A percentile compares a stretch with the other conserved stretches of the same genome.
phyloP scores from a whole-genome alignment of 2,888 invertebrate species.

The Phania funesta region DNA sequence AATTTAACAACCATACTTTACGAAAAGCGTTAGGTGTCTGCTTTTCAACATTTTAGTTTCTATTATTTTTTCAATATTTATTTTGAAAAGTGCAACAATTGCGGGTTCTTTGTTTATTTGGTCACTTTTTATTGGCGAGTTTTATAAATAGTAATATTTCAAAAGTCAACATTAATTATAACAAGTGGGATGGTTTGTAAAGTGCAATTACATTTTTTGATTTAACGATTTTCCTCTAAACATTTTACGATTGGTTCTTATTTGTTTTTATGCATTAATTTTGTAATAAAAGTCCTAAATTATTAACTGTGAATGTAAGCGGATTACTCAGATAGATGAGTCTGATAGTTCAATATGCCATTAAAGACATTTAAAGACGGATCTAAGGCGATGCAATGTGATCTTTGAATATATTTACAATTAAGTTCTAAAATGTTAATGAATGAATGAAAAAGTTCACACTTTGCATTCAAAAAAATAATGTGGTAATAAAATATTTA shows the following conservation, averaged over 20 bases:
- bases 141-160: constrained; percentile 45
- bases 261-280: background rate
- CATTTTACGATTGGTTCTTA: constrained; percentile 5
- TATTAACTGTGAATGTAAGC: constrained; percentile 31
- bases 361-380: background rate
- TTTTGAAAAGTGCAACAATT: constrained; percentile 50
- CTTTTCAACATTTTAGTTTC: constrained; percentile 2
- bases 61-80: background rate
- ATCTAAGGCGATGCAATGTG: too few species aligned
- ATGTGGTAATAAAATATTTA: too few species aligned
- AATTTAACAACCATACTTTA: constrained; percentile 8
- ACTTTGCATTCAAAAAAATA: too few species aligned
- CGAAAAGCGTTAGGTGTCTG: constrained; percentile 43
- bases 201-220: constrained; percentile 21
- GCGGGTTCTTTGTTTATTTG: background rate
- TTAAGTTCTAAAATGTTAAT: too few species aligned
- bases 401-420: too few species aligned
- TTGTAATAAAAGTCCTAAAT: constrained; percentile 29
- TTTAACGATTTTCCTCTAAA: background rate
- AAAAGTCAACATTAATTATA: constrained; percentile 61
- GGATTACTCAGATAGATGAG: background rate
- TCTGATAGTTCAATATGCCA: background rate
- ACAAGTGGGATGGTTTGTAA: constrained; percentile 34
- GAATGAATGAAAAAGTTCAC: too few species aligned
- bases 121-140: constrained; percentile 13